Percentiles rank a stretch among this genome's conserved stretches.
Conservation (phyloP, 2,113 vertebrate species). For the Cyanoderma ruficeps region DNA sequence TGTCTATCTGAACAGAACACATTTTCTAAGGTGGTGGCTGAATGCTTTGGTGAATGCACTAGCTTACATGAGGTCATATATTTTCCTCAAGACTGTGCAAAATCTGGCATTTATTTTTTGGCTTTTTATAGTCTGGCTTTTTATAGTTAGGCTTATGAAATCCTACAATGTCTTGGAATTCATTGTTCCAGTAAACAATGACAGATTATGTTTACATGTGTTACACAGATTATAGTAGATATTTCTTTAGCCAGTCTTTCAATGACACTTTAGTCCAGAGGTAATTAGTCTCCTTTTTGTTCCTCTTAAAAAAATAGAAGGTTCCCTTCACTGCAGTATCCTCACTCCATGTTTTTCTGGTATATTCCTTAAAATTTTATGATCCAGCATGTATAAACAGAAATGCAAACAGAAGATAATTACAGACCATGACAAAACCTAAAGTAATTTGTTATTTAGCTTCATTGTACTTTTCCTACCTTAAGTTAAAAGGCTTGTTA, state of each 20-base stretch:
- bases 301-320: background rate
- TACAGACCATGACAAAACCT: background rate
- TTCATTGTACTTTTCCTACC: background rate
- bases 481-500: background rate
- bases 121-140: background rate
- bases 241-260: background rate
- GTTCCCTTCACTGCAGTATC: background rate
- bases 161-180: background rate
- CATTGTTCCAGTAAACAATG: background rate
- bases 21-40: background rate
- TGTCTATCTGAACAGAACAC: background rate
- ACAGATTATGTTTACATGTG: background rate
- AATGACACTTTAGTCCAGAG: background rate
- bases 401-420: background rate
- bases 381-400: background rate
- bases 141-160: background rate
- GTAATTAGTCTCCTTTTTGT: background rate
- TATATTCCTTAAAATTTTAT: background rate
- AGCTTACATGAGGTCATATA: background rate
- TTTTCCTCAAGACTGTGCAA: background rate
- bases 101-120: background rate
- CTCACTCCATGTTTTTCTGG: slow-evolving; percentile 41
- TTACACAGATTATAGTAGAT: background rate
- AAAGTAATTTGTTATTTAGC: background rate
- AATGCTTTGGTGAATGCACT: background rate